These are phyloP conservation scores for Sinotaia quadrata DNA, from an alignment of 2,888 invertebrate species.

Conservation along the genomic window DNA sequence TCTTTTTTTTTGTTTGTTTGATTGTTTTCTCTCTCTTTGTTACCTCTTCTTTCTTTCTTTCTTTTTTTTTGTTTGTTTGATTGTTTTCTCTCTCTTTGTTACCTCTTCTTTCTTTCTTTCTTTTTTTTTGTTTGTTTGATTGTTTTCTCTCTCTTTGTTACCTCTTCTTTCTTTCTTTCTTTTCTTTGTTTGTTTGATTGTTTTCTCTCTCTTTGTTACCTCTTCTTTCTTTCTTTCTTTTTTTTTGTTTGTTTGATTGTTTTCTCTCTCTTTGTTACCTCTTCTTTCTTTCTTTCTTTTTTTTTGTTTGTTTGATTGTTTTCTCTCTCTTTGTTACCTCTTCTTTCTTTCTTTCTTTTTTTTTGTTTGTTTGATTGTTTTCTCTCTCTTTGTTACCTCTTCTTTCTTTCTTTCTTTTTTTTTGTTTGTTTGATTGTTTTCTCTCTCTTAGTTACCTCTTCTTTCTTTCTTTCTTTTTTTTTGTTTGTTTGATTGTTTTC, in stretches of 20 bases:
- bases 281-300: neutral
- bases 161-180: neutral
- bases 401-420: neutral
- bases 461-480: neutral
- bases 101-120: constrained; percentile 1
- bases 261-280: neutral
- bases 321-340: neutral
- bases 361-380: neutral
- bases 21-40: no score
- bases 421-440: neutral
- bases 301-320: neutral
- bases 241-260: neutral
- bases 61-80: neutral
- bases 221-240: neutral
- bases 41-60: neutral
- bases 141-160: neutral
- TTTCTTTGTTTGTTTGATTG: constrained; percentile 2
- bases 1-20: no score
- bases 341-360: neutral
- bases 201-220: neutral
- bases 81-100: neutral
- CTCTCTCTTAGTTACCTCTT: neutral
- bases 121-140: neutral
- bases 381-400: neutral
- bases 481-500: neutral